Conservation (phyloP, 2,113 vertebrate species). For the Aspiorhynchus laticeps region DNA sequence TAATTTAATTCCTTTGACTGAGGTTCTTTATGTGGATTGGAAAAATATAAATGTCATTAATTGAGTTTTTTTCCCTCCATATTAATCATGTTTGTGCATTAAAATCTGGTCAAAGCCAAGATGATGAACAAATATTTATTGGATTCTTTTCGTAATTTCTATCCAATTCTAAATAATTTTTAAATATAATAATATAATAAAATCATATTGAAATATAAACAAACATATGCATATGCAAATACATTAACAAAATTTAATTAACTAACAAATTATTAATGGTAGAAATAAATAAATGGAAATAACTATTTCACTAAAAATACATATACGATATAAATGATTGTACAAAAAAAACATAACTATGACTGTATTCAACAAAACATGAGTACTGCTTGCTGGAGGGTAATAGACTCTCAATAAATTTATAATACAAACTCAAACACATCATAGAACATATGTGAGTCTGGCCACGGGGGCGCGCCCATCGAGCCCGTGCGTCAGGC, state of each 20-base stretch:
- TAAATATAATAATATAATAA: not conserved
- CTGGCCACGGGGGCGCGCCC: not conserved
- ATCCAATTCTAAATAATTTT: not conserved
- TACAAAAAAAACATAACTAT: not conserved
- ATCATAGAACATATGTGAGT: not conserved
- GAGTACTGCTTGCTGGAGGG: not conserved
- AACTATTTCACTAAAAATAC: too few relatives aligned
- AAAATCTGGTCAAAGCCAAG: not conserved
- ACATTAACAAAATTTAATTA: not conserved
- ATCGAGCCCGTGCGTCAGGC: slow-evolving; percentile 13
- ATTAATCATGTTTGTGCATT: not conserved
- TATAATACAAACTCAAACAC: not conserved
- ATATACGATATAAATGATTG: not conserved
- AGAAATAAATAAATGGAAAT: not conserved
- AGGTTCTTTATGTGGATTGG: not conserved
- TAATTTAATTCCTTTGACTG: not conserved
- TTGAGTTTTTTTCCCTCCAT: not conserved
- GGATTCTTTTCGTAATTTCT: not conserved
- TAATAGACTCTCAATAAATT: not conserved
- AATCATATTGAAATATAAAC: not conserved
- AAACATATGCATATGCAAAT: not conserved
- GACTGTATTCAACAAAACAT: not conserved
- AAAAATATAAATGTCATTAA: not conserved
- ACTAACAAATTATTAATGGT: not conserved
- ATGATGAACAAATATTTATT: not conserved